A percentile compares a stretch with the other conserved stretches of the same genome.
Evolutionary conservation across 2,888 invertebrate species (phyloP).

Genomic region (Philopedon plagiatum): DNA sequence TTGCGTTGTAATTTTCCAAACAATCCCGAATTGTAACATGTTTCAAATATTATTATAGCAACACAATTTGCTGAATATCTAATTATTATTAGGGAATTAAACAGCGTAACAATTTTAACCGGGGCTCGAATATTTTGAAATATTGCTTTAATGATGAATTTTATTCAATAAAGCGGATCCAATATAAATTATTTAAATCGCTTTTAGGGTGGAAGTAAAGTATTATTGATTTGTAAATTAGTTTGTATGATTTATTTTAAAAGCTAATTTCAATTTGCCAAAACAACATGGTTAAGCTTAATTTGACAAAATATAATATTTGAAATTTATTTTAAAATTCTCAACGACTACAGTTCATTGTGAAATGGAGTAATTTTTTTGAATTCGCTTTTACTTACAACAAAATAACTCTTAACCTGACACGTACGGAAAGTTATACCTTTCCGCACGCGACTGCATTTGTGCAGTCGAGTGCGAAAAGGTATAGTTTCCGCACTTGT

Average conservation of each 20-base stretch:
- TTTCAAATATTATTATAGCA: conserved; percentile 36
- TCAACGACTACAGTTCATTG: neutral
- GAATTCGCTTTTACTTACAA: too few species aligned
- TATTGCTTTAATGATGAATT: conserved; percentile 34
- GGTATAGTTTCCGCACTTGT: too few species aligned
- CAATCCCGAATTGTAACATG: conserved; percentile 30
- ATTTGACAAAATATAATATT: neutral
- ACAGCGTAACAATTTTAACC: conserved; percentile 31
- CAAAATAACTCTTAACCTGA: too few species aligned
- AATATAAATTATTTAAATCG: conserved; percentile 43
- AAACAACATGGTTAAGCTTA: neutral
- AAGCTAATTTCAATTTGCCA: conserved; percentile 19
- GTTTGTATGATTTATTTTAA: conserved; percentile 33
- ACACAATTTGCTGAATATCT: conserved; percentile 37
- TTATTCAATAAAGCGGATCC: conserved; percentile 31
- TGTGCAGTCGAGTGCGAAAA: too few species aligned
- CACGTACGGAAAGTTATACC: too few species aligned
- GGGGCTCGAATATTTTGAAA: conserved; percentile 36
- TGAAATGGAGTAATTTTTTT: too few species aligned
- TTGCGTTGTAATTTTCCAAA: conserved; percentile 22
- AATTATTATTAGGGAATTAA: conserved; percentile 41
- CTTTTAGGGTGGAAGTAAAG: conserved; percentile 19
- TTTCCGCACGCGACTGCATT: too few species aligned
- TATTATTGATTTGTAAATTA: conserved; percentile 30
- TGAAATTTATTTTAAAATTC: neutral